phyloP scores from a whole-genome alignment of 2,888 invertebrate genomes.

The Griposia aprilina region DNA sequence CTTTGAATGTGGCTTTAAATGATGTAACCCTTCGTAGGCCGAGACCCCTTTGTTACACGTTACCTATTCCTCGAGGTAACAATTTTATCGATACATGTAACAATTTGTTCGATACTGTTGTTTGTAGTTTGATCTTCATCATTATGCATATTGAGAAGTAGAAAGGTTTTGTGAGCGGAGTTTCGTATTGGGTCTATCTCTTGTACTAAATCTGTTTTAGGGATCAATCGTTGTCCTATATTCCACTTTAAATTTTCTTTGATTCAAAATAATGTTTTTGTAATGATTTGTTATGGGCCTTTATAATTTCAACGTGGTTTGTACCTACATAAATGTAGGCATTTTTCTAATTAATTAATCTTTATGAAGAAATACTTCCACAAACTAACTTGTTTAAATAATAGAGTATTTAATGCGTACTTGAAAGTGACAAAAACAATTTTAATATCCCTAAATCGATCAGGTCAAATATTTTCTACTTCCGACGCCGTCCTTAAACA shows the following conservation, averaged over 20 bases:
- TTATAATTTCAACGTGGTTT: neutral
- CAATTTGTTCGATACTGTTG: too few species aligned
- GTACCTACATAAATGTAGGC: neutral
- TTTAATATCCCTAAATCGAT: neutral
- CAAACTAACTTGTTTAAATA: neutral
- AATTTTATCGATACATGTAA: slow-evolving; percentile 14
- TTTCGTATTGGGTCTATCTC: neutral
- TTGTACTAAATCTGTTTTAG: slow-evolving; percentile 2
- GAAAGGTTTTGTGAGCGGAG: slow-evolving; percentile 5
- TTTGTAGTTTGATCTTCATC: neutral
- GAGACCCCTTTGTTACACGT: slow-evolving; percentile 16
- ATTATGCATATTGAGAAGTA: neutral
- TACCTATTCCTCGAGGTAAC: slow-evolving; percentile 4
- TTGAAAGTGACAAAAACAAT: neutral
- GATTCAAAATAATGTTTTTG: neutral
- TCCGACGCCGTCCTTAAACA: neutral
- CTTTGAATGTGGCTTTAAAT: slow-evolving; percentile 21
- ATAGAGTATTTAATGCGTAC: neutral
- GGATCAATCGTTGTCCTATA: neutral
- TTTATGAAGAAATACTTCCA: neutral
- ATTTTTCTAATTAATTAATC: neutral
- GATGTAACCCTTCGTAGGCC: slow-evolving; percentile 4
- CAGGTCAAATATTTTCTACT: neutral
- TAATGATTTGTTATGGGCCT: neutral
- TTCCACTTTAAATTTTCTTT: neutral